Evolutionary conservation across 2,888 invertebrate genomes (phyloP), one percentile per base, ranked within the genome.

Genomic region (Marronus borbonicus): DNA sequence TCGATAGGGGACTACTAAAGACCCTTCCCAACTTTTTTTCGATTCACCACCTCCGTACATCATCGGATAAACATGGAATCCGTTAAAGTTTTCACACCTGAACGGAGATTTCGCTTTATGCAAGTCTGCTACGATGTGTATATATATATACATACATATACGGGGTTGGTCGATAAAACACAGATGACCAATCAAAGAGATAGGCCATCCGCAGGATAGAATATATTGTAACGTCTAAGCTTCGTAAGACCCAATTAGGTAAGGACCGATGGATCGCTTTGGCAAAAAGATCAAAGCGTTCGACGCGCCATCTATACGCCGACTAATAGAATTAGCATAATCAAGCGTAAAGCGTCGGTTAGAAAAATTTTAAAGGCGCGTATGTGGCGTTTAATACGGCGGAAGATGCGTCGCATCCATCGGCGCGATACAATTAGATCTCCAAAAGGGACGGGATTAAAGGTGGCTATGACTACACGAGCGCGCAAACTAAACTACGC

Each of bases 171-270:
- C 52, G 52, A 52, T 52, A 52, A 17, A 52, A 28, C 20, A 60
- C 60, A 28, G 28, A 60, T 60, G 60, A 60, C 24, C 60, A 28
- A 20, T 60, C 60, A 60, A 60, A 60, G 60, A 20, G 60, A 20
- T 12, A 12, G 28, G 2, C 12, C 28, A 60, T 44, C 8, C 12
- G 12, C 10, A 8, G 44, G 44, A 44, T 44, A 36, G 31, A 36
- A 36, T 17, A 24, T 24, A 24, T 24, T 24, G 24, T 24, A 20
- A 24, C 60, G 60, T 24, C 60, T 60, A 60, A 24, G 60, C 60
- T 52, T 28, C 28, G 28, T 60, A 60, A 60, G 60, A 60, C 60
- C 60, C 60, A 28, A 60, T 60, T 60, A 60, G 28, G n/a, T 20
- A 60, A 60, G 60, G 60, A 28, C 60, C 60, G 24, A 20, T 60